Conservation (phyloP, 2,797 vertebrate species). For the Cryptoblepharus egeriae region DNA sequence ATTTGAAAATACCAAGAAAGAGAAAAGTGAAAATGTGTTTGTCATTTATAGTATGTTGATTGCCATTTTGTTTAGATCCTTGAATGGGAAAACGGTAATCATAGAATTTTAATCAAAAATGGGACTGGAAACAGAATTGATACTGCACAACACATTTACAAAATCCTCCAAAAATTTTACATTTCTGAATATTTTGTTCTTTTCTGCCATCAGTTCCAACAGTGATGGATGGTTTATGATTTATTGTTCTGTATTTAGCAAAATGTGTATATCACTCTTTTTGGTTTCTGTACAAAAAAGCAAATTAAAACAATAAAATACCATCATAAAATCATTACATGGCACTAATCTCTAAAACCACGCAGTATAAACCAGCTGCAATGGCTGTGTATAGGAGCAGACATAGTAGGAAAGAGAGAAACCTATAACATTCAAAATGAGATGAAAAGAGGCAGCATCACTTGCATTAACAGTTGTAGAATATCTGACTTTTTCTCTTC, state of each 20-base stretch:
- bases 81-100: conserved; percentile 1
- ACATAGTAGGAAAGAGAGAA: neutral
- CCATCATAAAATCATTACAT: too few relatives aligned
- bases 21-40: too few relatives aligned
- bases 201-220: neutral
- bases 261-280: too few relatives aligned
- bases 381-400: neutral
- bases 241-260: too few relatives aligned
- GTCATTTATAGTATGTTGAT: too few relatives aligned
- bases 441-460: neutral
- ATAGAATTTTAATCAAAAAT: conserved; percentile 1
- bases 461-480: neutral
- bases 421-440: neutral
- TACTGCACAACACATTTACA: neutral
- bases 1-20: too few relatives aligned
- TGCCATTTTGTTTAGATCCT: neutral
- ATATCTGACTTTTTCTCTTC: neutral
- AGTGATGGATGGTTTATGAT: too few relatives aligned
- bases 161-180: neutral
- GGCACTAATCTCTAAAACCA: too few relatives aligned
- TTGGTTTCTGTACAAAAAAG: neutral
- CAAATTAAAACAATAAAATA: too few relatives aligned
- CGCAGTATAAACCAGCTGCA: too few relatives aligned
- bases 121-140: neutral
- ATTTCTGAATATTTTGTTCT: neutral